A percentile compares a stretch with the other conserved stretches of the same genome.
These are phyloP conservation scores for Atrichornis clamosus DNA, from an alignment of 2,113 vertebrate genomes.

Conservation along the genomic window DNA sequence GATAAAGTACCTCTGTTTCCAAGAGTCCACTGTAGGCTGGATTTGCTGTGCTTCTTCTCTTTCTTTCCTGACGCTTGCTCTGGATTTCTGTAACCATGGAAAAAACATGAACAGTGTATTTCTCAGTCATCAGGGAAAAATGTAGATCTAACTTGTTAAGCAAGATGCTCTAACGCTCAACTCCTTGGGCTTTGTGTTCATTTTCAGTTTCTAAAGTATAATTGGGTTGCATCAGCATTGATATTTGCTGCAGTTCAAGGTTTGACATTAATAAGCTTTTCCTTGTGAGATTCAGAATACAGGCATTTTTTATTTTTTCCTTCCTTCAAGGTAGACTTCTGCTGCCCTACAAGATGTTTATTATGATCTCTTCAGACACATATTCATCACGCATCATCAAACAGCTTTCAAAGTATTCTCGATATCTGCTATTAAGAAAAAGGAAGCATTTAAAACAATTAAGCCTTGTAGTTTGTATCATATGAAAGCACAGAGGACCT, in stretches of 20 bases:
- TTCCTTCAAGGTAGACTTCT: slow-evolving; percentile 10
- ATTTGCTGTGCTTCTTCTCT: slow-evolving; percentile 94
- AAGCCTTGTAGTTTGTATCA: not conserved
- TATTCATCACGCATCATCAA: not conserved
- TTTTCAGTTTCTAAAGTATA: slow-evolving; percentile 36
- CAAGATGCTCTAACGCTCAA: not conserved
- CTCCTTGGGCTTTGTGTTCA: slow-evolving; percentile 12
- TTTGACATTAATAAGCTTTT: slow-evolving; percentile 19
- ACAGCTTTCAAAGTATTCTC: not conserved
- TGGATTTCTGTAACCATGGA: slow-evolving; percentile 85
- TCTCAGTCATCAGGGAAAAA: slow-evolving; percentile 35
- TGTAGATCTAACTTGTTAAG: slow-evolving; percentile 10
- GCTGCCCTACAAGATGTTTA: not conserved
- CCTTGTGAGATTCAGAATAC: not conserved
- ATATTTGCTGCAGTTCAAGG: slow-evolving; percentile 23
- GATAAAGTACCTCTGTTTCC: slow-evolving; percentile 86
- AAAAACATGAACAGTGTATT: slow-evolving; percentile 23
- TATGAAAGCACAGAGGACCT: not conserved
- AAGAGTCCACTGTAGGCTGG: slow-evolving; percentile 93
- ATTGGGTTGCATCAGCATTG: slow-evolving; percentile 10
- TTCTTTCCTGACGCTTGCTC: slow-evolving; percentile 93
- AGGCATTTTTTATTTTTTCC: not conserved
- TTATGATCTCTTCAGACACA: not conserved
- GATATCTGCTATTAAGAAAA: not conserved
- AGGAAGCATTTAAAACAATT: not conserved